A percentile compares a stretch with the other conserved stretches of the same genome.
phyloP scores from a whole-genome alignment of 2,797 vertebrate species.

The Anomalospiza imberbis region DNA sequence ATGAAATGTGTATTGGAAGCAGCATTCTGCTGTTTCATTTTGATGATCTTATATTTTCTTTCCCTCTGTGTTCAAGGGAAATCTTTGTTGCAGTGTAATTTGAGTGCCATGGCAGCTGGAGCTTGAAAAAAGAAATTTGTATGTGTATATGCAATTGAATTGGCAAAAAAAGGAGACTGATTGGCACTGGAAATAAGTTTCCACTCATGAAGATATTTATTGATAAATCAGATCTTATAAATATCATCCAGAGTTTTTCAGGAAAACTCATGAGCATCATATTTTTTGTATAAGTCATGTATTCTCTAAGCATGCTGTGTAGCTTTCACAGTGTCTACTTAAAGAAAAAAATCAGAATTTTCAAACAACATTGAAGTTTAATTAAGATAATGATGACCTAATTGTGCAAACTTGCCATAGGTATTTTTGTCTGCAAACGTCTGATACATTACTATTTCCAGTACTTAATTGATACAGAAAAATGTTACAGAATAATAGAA shows the following conservation, averaged over 20 bases:
- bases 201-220: not conserved
- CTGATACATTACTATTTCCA: not conserved
- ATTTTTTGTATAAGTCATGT: not conserved
- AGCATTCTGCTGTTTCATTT: not conserved
- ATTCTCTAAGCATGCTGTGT: not conserved
- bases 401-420: not conserved
- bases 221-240: not conserved
- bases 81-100: not conserved
- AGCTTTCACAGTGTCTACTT: not conserved
- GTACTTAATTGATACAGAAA: not conserved
- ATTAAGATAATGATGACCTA: not conserved
- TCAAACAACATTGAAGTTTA: not conserved
- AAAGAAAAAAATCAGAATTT: not conserved
- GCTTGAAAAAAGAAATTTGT: not conserved
- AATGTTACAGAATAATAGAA: not conserved
- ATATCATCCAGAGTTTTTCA: not conserved
- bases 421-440: not conserved
- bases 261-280: not conserved
- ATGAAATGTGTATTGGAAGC: not conserved
- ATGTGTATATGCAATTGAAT: not conserved
- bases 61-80: not conserved
- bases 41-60: not conserved
- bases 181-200: slow-evolving; percentile 5
- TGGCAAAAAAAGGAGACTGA: not conserved
- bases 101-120: not conserved